These are phyloP conservation scores for Archegozetes longisetosus DNA, from an alignment of 1,140 invertebrate species.

Conservation along the genomic window DNA sequence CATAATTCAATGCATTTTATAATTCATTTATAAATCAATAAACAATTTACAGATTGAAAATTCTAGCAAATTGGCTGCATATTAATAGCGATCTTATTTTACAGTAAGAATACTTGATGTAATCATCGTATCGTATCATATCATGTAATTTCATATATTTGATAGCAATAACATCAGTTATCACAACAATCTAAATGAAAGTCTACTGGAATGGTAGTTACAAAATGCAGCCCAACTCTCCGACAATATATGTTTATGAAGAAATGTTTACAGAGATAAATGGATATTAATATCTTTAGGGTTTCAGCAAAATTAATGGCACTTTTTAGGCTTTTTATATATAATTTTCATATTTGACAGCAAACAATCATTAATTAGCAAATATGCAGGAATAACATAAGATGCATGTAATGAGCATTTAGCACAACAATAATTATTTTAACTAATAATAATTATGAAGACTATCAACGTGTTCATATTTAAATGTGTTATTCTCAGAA, in stretches of 20 bases:
- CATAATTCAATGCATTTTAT: not conserved
- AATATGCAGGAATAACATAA: no score
- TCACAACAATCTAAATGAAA: not conserved
- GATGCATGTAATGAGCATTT: no score
- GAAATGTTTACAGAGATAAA: not conserved
- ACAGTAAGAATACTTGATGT: no score
- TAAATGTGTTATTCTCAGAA: no score
- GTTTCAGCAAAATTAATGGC: not conserved
- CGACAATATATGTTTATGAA: not conserved
- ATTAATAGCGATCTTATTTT: no score
- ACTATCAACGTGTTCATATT: no score
- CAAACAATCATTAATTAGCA: not conserved
- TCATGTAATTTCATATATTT: no score
- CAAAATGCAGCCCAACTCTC: not conserved
- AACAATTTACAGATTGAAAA: no score
- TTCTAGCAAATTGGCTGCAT: no score
- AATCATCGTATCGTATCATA: no score
- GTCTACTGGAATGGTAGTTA: not conserved
- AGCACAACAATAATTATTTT: no score
- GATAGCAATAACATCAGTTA: not conserved
- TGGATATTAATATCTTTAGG: not conserved
- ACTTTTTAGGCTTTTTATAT: not conserved
- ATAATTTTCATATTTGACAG: not conserved
- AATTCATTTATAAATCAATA: not conserved
- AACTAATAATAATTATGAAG: no score